Percentiles rank a stretch among this genome's conserved stretches.
Conservation (phyloP, 2,888 invertebrate genomes). For the Drosophila helvetica region DNA sequence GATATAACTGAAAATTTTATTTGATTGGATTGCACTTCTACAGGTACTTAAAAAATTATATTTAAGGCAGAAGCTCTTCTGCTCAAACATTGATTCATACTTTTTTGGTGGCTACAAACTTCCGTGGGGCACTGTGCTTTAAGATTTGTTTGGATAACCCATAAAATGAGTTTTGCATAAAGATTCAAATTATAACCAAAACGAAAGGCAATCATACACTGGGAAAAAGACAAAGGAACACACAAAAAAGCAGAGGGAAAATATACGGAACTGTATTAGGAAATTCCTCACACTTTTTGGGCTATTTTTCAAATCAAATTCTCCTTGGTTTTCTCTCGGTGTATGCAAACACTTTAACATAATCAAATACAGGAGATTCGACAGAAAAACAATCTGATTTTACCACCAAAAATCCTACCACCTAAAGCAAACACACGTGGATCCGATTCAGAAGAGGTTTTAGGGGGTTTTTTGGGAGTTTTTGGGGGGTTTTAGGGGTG, state of each 20-base stretch:
- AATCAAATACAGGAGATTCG: conserved; percentile 33
- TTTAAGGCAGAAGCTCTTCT: not conserved
- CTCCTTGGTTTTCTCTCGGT: not conserved
- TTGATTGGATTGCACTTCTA: not conserved
- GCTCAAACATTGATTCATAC: not conserved
- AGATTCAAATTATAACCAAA: not conserved
- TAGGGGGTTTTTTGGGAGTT: not conserved
- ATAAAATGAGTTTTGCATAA: conserved; percentile 21
- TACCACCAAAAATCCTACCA: conserved; percentile 23
- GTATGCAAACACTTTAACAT: conserved; percentile 35
- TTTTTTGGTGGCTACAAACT: not conserved
- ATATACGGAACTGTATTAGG: not conserved
- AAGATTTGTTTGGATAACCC: not conserved
- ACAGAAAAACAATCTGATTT: conserved; percentile 28
- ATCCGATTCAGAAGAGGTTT: not conserved
- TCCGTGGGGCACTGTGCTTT: not conserved
- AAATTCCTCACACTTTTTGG: not conserved
- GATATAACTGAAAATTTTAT: not conserved
- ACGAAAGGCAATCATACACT: not conserved
- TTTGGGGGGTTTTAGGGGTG: no score
- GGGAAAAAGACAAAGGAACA: no score
- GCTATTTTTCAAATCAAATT: not conserved
- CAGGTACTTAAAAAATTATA: not conserved
- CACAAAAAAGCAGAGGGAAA: not conserved
- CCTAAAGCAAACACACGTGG: conserved; percentile 37